Evolutionary conservation across 2,113 vertebrate species (phyloP).

Genomic region (Podilymbus podiceps): DNA sequence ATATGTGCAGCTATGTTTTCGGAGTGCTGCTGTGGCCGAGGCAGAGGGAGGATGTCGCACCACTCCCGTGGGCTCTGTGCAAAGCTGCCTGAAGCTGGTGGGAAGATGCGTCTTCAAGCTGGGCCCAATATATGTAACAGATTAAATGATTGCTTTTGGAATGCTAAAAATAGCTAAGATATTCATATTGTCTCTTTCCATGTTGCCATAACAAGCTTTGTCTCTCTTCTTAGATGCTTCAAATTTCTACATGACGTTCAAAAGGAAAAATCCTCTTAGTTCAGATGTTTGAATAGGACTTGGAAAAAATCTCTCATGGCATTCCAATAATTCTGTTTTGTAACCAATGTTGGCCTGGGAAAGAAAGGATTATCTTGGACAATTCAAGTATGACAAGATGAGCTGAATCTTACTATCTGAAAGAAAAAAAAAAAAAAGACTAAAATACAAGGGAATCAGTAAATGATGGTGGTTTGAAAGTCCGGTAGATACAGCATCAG

Average conservation of each 20-base stretch:
- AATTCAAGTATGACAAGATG: background rate
- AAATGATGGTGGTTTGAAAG: background rate
- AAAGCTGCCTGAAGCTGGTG: background rate
- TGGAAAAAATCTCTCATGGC: background rate
- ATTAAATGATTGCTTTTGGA: background rate
- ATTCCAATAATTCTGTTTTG: background rate
- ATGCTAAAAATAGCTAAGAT: background rate
- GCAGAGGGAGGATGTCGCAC: accelerated
- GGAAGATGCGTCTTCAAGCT: background rate
- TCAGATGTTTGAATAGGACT: background rate
- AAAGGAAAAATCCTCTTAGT: background rate
- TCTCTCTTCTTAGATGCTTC: background rate
- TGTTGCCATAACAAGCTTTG: background rate
- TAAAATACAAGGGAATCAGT: background rate
- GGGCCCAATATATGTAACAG: background rate
- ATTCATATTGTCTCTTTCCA: background rate
- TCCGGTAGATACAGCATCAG: background rate
- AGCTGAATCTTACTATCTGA: background rate
- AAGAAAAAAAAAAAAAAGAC: background rate
- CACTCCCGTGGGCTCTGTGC: background rate
- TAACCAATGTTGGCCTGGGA: background rate
- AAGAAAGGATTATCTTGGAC: background rate
- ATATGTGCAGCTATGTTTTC: background rate
- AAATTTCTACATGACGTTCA: background rate
- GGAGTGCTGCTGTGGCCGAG: background rate